A percentile compares a stretch with the other conserved stretches of the same genome.
phyloP scores from a whole-genome alignment of 2,797 vertebrate species.

The Hipposideros larvatus region DNA sequence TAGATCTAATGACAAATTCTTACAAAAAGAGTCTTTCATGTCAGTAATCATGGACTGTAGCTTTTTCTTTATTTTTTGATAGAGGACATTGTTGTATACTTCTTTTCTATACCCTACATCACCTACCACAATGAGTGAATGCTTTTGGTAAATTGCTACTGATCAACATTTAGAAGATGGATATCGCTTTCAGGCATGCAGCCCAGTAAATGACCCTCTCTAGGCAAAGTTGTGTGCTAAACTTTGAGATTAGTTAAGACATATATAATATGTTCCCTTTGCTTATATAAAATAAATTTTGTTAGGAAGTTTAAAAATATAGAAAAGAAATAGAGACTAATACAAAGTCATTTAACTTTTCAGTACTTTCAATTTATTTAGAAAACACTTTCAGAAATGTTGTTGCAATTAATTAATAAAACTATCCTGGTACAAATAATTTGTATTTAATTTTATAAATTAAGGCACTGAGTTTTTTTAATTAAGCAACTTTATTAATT shows the following conservation, averaged over 20 bases:
- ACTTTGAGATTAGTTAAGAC: neutral
- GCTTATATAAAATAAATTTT: neutral
- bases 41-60: neutral
- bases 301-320: neutral
- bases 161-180: neutral
- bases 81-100: neutral
- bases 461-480: neutral
- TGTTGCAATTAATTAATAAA: neutral
- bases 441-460: neutral
- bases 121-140: neutral
- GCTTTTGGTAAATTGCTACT: slow-evolving; percentile 1
- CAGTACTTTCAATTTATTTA: neutral
- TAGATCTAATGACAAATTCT: neutral
- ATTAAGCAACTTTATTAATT: neutral
- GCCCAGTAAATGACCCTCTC: neutral
- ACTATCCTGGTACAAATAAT: neutral
- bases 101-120: neutral
- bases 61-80: neutral
- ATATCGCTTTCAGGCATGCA: neutral
- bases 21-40: neutral
- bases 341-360: neutral
- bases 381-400: neutral
- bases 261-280: neutral
- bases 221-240: neutral
- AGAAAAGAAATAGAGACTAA: neutral